These are phyloP conservation scores for Formica exsecta DNA, from an alignment of 1,140 invertebrate species.

Conservation along the genomic window DNA sequence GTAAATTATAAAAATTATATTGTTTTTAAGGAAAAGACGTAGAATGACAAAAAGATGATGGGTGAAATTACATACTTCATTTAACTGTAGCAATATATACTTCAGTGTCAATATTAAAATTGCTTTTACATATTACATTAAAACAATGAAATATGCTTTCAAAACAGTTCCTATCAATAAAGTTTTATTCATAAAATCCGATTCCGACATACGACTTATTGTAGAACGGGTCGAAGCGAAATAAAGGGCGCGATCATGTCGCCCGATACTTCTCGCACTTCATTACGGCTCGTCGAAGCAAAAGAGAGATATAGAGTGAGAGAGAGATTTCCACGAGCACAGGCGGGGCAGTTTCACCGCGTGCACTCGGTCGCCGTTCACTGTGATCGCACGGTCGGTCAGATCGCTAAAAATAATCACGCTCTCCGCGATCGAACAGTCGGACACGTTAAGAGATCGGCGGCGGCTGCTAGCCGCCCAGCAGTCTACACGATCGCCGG, in stretches of 20 bases:
- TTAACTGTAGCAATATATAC: too few species aligned
- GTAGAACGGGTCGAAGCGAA: neutral
- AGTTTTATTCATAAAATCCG: too few species aligned
- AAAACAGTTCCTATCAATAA: too few species aligned
- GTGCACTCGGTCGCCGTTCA: constrained; percentile 58
- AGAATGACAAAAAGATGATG: too few species aligned
- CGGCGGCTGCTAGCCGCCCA: constrained; percentile 77
- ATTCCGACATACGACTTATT: too few species aligned
- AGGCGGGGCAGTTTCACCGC: constrained; percentile 28
- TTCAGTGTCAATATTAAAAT: too few species aligned
- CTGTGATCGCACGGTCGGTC: constrained; percentile 69
- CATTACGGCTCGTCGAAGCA: constrained; percentile 1
- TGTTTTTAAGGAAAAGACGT: too few species aligned
- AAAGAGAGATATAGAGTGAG: too few species aligned
- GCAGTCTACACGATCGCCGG: constrained; percentile 80
- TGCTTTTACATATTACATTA: too few species aligned
- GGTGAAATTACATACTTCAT: too few species aligned
- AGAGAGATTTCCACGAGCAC: constrained; percentile 14
- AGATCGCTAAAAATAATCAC: constrained; percentile 76
- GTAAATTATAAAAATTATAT: neutral
- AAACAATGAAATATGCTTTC: too few species aligned
- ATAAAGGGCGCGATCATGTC: constrained; percentile 42
- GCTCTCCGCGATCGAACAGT: constrained; percentile 63
- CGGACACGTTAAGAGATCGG: constrained; percentile 63
- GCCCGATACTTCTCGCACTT: constrained; percentile 50